Base-by-base conservation (phyloP, 2,113 vertebrate genomes). In the Halcyon senegalensis region DNA sequence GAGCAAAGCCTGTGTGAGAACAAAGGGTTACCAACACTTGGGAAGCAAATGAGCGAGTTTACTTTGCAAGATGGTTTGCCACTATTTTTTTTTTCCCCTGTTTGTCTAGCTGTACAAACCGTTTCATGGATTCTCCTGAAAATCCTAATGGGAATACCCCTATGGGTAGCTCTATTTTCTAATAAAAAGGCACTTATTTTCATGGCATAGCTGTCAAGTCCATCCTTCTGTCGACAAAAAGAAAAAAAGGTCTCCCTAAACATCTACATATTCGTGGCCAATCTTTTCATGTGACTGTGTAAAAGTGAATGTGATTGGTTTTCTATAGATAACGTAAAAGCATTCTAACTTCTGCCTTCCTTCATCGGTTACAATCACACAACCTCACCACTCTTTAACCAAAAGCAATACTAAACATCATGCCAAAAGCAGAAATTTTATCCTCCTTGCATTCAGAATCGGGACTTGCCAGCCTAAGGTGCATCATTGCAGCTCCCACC, bases 321-420 rank as follows among this genome's bases (percentile, higher is more conserved):
- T 87, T 64, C 31, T 19, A 43, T 2, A 75, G 16, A 33, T 16
- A 44, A 72, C 0, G 2, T 15, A 63, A 73, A 62, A 4, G 23
- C 35, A 31, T 43, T 27, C 76, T 23, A 4, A 46, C 27, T 66
- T 16, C 87, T 89, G 44, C 86, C 60, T 68, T 41, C 51, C 43
- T 28, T 44, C 58, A 15, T 17, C 5, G 48, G 69, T 84, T 44
- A 48, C 68, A 76, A 5, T 50, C 64, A 18, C 70, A 79, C 35
- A 17, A 15, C 60, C 66, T 93, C 79, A 59, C 55, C 30, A 4
- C 41, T 77, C 90, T 56, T 35, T 9, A 68, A 84, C n/a, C 66
- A 53, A 87, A 87, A 94, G 95, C 95, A 95, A 97, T 96, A 92
- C 28, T 17, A 33, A 75, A 13, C 55, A 50, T 31, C 58, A 28